Conservation (phyloP, 1,140 invertebrate species). For the Galleria mellonella region DNA sequence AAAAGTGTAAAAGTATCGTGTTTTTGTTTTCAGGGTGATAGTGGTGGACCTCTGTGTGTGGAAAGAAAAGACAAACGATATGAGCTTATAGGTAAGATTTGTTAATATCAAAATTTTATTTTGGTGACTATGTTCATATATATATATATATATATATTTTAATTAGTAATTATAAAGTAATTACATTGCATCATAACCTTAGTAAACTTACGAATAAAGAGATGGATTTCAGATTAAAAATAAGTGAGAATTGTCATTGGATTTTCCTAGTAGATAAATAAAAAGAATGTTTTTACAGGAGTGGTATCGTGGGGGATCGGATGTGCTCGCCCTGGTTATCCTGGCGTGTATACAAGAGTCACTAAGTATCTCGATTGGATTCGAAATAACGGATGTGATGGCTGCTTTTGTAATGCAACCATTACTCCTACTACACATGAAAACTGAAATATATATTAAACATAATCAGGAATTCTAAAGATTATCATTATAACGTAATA, state of each 20-base stretch:
- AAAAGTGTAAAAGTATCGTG: too few species aligned
- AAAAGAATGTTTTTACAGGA: conserved; percentile 67
- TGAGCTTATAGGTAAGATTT: conserved; percentile 80
- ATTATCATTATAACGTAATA: too few species aligned
- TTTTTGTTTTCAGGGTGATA: conserved; percentile 87
- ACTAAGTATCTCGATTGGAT: conserved; percentile 66
- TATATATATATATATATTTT: too few species aligned
- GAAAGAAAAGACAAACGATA: conserved; percentile 82
- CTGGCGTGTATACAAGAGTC: conserved; percentile 82
- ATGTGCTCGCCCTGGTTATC: conserved; percentile 76
- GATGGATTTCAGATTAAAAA: too few species aligned
- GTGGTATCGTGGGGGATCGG: conserved; percentile 82
- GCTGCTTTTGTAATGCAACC: conserved; percentile 37
- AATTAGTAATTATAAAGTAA: too few species aligned
- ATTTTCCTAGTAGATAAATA: too few species aligned
- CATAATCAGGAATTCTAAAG: too few species aligned
- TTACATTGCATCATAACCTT: too few species aligned
- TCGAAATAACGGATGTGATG: conserved; percentile 31
- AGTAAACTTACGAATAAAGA: too few species aligned
- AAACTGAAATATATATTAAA: not conserved
- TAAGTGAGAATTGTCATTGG: too few species aligned
- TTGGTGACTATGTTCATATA: too few species aligned
- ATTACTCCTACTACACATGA: conserved; percentile 10
- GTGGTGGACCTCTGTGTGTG: conserved; percentile 88
- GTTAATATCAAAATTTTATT: too few species aligned